Evolutionary conservation across 2,113 vertebrate species (phyloP), one percentile per base, ranked within the genome.

Genomic region (Archilochus colubris): DNA sequence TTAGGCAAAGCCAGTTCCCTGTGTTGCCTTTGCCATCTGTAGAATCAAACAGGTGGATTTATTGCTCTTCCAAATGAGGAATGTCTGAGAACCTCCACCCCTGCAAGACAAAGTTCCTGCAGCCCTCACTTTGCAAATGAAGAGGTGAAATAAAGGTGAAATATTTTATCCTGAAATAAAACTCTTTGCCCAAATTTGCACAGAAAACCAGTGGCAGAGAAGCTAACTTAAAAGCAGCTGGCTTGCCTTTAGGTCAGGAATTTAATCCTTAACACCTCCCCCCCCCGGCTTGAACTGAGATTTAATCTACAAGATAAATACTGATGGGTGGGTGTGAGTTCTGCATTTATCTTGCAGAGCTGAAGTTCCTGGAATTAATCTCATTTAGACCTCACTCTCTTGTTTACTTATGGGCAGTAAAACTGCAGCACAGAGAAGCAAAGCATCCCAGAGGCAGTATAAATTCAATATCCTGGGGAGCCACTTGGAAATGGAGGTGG

Each of bases 231-330:
- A 79, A 82, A 14, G 19, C 48, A 40, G 8, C 0, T 40, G 23
- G 19, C 58, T 40, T 44, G 59, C 68, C 12, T 67, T 27, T 61
- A 44, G 57, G 59, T 72, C 51, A 86, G 43, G 46, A 4, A 36
- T 81, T 89, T 8, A 27, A 55, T 61, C 54, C 36, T 69, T 54
- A 51, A 20, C 18, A 12, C 28, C 12, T 44, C 73, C 43, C 43
- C 43, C 43, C 78, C 48, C 46, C n/a, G 44, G 43, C n/a, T 38
- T 82, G 46, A 77, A 33, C 36, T 12, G 15, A 63, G 69, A 50
- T 70, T 89, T 89, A 28, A 58, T 54, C 48, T 51, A 78, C 40
- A 62, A 91, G 31, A 77, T 78, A 86, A 91, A 84, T 33, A 75
- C 33, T 28, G 9, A 44, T 22, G 38, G 28, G 23, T 46, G 28